These are phyloP conservation scores for Disparrhopalites patrizii DNA, from an alignment of 2,888 invertebrate genomes.

Conservation along the genomic window DNA sequence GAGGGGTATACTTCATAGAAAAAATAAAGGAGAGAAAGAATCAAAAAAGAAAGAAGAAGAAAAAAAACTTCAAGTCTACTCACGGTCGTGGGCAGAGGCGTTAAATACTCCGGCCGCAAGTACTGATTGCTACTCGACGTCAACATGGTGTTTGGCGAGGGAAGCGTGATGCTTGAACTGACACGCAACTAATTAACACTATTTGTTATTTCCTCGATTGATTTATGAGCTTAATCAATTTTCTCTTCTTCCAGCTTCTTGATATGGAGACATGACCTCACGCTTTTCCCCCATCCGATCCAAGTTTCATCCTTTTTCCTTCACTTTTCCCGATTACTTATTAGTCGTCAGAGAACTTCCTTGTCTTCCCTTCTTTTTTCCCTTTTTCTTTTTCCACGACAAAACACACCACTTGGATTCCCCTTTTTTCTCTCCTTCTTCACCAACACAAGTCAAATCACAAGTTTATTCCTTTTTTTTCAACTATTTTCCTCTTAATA, in stretches of 20 bases:
- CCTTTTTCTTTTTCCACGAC: too few species aligned
- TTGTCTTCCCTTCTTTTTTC: too few species aligned
- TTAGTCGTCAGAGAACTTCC: too few species aligned
- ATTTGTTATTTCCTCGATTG: slow-evolving; percentile 32
- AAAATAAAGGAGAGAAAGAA: slow-evolving; percentile 10
- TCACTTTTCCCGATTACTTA: not conserved
- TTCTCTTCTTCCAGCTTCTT: slow-evolving; percentile 18
- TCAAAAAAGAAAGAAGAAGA: too few species aligned
- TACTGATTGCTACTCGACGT: slow-evolving; percentile 66
- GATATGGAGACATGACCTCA: not conserved
- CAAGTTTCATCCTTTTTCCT: slow-evolving; percentile 4
- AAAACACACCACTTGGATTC: too few species aligned
- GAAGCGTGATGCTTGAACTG: slow-evolving; percentile 1
- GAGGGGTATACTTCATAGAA: not conserved
- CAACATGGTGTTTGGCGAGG: slow-evolving; percentile 33
- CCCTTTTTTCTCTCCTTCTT: too few species aligned
- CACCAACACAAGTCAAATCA: too few species aligned
- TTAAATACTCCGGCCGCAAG: slow-evolving; percentile 91
- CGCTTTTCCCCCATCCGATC: not conserved
- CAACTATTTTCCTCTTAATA: too few species aligned
- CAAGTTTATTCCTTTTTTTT: too few species aligned
- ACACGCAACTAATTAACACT: slow-evolving; percentile 30
- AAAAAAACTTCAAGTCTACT: too few species aligned
- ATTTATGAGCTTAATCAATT: slow-evolving; percentile 35
- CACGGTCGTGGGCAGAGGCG: slow-evolving; percentile 91